A percentile compares a stretch with the other conserved stretches of the same genome.
phyloP scores from a whole-genome alignment of 1,140 invertebrate species.

The Nilaparvata lugens region DNA sequence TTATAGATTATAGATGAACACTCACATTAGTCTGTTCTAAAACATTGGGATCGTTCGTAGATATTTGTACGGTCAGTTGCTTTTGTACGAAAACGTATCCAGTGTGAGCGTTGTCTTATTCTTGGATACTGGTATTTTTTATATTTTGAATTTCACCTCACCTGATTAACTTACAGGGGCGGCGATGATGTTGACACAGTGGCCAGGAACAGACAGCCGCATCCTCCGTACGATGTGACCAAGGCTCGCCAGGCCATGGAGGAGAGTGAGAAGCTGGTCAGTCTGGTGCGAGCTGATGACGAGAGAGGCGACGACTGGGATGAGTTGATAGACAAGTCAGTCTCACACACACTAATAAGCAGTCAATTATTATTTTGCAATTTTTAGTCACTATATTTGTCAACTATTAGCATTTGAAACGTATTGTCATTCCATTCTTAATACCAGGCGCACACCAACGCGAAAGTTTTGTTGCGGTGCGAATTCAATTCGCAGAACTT shows the following conservation, averaged over 20 bases:
- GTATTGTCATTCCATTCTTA: neutral
- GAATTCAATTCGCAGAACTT: neutral
- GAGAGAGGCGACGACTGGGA: conserved; percentile 57
- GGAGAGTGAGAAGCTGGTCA: conserved; percentile 57
- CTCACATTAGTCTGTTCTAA: too few relatives aligned
- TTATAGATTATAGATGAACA: too few relatives aligned
- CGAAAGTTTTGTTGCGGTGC: neutral
- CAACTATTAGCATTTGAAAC: neutral
- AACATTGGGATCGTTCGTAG: too few relatives aligned
- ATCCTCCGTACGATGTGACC: conserved; percentile 49
- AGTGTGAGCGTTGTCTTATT: too few relatives aligned
- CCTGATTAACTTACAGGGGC: too few relatives aligned
- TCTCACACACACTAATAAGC: neutral
- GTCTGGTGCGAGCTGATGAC: conserved; percentile 47
- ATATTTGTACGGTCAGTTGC: too few relatives aligned
- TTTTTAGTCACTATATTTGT: too few relatives aligned
- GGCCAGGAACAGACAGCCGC: conserved; percentile 16
- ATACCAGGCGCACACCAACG: too few relatives aligned
- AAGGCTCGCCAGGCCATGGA: conserved; percentile 57
- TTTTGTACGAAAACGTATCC: too few relatives aligned
- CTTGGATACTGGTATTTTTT: too few relatives aligned
- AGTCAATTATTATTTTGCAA: neutral
- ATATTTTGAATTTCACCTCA: too few relatives aligned
- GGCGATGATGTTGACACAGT: conserved; percentile 42
- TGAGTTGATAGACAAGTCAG: conserved; percentile 51